These are phyloP conservation scores for Psylliodes chrysocephalus DNA, from an alignment of 2,888 invertebrate species.

Conservation along the genomic window DNA sequence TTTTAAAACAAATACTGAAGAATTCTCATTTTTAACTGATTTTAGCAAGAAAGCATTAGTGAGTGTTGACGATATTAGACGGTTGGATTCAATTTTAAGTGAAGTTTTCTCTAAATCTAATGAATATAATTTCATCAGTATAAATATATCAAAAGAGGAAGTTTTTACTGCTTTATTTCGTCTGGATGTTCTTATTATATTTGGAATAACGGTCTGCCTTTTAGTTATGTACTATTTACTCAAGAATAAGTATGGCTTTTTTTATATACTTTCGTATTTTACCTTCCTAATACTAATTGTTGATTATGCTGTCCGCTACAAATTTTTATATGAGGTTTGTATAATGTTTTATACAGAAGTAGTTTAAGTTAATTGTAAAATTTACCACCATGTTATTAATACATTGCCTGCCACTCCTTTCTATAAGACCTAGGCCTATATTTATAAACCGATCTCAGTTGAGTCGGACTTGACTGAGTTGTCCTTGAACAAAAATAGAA, in stretches of 20 bases:
- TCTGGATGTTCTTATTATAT: slow-evolving; percentile 35
- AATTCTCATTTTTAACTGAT: slow-evolving; percentile 41
- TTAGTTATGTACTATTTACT: slow-evolving; percentile 43
- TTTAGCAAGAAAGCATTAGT: slow-evolving; percentile 36
- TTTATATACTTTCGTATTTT: slow-evolving; percentile 44
- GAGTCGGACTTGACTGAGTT: no score
- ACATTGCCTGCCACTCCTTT: no score
- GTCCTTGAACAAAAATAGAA: no score
- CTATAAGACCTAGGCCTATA: no score
- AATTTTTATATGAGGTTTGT: slow-evolving; percentile 45
- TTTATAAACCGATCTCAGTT: no score
- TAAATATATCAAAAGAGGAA: slow-evolving; percentile 33
- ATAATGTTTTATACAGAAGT: no score
- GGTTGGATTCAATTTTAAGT: slow-evolving; percentile 46
- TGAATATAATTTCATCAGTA: slow-evolving; percentile 32
- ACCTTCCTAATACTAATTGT: slow-evolving; percentile 40
- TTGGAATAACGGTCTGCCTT: slow-evolving; percentile 31
- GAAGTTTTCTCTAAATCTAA: slow-evolving; percentile 36
- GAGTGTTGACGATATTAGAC: slow-evolving; percentile 40
- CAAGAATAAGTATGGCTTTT: slow-evolving; percentile 42
- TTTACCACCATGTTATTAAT: no score
- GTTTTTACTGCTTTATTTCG: slow-evolving; percentile 37
- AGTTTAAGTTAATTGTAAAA: no score
- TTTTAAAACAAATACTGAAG: slow-evolving; percentile 36
- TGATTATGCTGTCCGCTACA: slow-evolving; percentile 46